phyloP scores from a whole-genome alignment of 1,140 invertebrate species.

The Drosophila fuyamai region DNA sequence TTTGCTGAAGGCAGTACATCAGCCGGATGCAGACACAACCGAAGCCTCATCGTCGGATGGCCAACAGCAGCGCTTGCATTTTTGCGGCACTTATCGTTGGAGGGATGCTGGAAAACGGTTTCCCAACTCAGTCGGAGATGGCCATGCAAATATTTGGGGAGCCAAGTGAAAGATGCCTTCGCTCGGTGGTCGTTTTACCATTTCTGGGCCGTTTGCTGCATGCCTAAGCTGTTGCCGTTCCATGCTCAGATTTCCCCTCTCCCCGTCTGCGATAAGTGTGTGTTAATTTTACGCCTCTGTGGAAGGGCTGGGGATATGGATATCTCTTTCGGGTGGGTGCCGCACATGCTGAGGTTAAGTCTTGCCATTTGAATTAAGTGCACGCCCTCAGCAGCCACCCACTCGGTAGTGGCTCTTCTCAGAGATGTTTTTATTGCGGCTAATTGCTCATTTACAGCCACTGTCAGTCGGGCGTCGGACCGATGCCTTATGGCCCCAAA shows the following conservation, averaged over 20 bases:
- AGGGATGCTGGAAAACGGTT: conserved; percentile 11
- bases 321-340: conserved; percentile 5
- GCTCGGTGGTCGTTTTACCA: conserved; percentile 43
- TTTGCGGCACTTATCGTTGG: conserved; percentile 21
- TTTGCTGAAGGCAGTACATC: conserved; percentile 60
- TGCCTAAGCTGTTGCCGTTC: conserved; percentile 60
- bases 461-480: conserved; percentile 11
- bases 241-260: conserved; percentile 7
- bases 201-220: conserved; percentile 73
- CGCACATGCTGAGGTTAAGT: conserved; percentile 54
- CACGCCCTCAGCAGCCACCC: conserved; percentile 18
- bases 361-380: conserved; percentile 80
- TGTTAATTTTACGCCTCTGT: conserved; percentile 71
- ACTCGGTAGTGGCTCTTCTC: conserved; percentile 9
- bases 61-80: conserved; percentile 47
- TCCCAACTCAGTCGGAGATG: not conserved
- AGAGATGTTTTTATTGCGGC: conserved; percentile 73
- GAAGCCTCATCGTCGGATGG: not conserved
- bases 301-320: not conserved
- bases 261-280: conserved; percentile 46
- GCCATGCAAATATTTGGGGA: conserved; percentile 8
- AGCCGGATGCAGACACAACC: conserved; percentile 43
- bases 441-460: conserved; percentile 76
- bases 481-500: conserved; percentile 3
- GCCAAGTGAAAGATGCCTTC: conserved; percentile 16